Conservation (phyloP, 2,888 invertebrate genomes). For the Agrochola lota region DNA sequence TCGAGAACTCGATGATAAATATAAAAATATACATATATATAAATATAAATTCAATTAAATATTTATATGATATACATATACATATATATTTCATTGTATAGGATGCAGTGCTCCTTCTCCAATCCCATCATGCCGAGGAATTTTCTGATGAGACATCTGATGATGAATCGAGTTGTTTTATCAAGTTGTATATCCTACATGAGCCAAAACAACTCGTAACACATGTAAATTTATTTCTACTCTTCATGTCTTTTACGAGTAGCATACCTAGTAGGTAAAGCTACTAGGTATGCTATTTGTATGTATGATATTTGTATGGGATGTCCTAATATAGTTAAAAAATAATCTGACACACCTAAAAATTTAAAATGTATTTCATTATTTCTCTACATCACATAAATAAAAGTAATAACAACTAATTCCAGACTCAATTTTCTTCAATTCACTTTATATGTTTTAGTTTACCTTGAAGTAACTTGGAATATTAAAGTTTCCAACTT, state of each 20-base stretch:
- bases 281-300: no score
- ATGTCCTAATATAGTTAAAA: not conserved
- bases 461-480: slow-evolving; percentile 23
- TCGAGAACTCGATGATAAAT: no score
- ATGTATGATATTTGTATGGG: not conserved
- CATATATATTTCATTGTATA: no score
- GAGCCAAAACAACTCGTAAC: not conserved
- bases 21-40: no score
- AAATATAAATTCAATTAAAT: no score
- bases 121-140: not conserved
- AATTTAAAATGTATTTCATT: not conserved
- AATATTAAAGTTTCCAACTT: slow-evolving; percentile 55
- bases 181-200: not conserved
- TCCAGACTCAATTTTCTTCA: not conserved
- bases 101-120: no score
- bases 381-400: not conserved
- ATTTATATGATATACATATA: no score
- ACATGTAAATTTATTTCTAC: not conserved
- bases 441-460: slow-evolving; percentile 33
- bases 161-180: not conserved
- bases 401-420: not conserved
- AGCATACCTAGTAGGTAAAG: no score
- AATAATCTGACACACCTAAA: not conserved
- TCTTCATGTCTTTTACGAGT: no score
- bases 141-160: not conserved